Conservation (phyloP, 1,140 invertebrate species). For the Sinella curviseta region DNA sequence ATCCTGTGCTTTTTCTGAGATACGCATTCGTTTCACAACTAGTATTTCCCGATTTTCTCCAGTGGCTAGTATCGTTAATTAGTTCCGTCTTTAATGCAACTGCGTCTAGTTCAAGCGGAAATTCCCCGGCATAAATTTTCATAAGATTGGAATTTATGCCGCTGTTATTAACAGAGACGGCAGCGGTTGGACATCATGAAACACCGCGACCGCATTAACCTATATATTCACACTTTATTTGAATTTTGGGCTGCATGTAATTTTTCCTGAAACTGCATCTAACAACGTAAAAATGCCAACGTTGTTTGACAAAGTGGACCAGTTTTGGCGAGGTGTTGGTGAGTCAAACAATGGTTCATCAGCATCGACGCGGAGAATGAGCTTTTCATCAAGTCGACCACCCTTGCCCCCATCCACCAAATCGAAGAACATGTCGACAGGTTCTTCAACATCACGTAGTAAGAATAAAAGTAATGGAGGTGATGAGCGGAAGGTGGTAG, state of each 20-base stretch:
- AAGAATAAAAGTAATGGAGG: not conserved
- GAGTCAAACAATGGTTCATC: conserved; percentile 1
- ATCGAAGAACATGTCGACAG: not conserved
- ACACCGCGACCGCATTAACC: not conserved
- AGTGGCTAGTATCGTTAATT: no score
- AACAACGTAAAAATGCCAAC: conserved; percentile 26
- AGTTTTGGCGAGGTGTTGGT: conserved; percentile 30
- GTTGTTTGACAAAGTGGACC: conserved; percentile 34
- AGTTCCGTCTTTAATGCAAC: no score
- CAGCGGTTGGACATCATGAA: not conserved
- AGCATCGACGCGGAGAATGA: not conserved
- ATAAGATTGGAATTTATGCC: no score
- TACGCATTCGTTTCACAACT: no score
- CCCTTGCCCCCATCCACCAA: not conserved
- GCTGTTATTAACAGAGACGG: no score
- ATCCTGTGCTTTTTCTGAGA: no score
- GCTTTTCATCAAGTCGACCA: not conserved
- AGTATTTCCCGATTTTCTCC: no score
- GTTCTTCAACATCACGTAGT: not conserved
- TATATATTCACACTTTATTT: no score
- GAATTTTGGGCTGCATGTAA: not conserved
- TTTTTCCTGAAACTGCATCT: not conserved
- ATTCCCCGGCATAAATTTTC: no score
- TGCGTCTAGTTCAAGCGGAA: no score
- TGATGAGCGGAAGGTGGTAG: not conserved